Evolutionary conservation across 2,113 vertebrate genomes (phyloP).

Genomic region (Malurus cyaneus): DNA sequence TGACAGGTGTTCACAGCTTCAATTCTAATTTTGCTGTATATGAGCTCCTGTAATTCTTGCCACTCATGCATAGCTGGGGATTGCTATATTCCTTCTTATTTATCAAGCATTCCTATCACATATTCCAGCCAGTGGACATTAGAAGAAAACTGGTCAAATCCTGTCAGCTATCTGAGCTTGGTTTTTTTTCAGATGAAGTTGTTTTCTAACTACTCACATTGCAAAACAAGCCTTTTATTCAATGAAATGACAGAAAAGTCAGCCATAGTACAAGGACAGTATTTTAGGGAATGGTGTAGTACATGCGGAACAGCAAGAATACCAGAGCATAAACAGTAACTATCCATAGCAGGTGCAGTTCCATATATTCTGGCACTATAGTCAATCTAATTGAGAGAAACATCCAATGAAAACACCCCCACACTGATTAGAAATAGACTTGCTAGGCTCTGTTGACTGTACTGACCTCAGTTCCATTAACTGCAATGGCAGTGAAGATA

Average conservation of each 20-base stretch:
- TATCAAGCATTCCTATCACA: background rate
- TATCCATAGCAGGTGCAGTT: background rate
- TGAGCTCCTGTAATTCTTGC: background rate
- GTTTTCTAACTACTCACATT: background rate
- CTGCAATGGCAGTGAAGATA: background rate
- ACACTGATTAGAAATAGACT: background rate
- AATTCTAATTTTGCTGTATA: background rate
- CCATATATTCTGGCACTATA: background rate
- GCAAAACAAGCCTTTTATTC: background rate
- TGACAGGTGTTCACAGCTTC: background rate
- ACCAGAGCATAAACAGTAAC: background rate
- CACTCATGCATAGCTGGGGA: background rate
- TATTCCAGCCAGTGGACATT: rapidly evolving
- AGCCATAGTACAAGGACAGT: background rate
- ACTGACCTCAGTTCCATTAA: background rate
- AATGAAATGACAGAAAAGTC: background rate
- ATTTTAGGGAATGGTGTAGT: background rate
- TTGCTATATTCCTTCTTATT: background rate
- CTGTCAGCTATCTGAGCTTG: background rate
- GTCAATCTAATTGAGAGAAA: background rate
- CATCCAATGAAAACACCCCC: background rate
- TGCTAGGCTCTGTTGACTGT: background rate
- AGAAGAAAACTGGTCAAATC: background rate
- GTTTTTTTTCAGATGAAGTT: background rate
- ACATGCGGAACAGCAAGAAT: background rate